Conservation (phyloP, 2,113 vertebrate genomes). For the Nibea albiflora region DNA sequence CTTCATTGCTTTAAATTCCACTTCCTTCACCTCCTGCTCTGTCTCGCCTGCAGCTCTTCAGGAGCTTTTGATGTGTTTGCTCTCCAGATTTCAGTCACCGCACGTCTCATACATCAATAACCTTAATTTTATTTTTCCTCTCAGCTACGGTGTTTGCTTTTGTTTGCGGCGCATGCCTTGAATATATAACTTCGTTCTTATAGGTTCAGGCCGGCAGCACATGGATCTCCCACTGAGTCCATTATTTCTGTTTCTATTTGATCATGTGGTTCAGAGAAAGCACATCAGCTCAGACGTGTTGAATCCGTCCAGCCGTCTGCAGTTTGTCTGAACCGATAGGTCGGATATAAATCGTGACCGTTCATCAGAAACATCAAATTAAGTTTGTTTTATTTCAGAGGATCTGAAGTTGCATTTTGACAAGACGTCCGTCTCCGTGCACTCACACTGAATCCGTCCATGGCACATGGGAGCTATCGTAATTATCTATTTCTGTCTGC, state of each 20-base stretch:
- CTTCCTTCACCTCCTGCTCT: neutral
- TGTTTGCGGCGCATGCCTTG: neutral
- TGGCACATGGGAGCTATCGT: neutral
- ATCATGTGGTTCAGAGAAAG: neutral
- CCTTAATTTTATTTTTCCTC: neutral
- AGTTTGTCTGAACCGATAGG: neutral
- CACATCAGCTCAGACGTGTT: neutral
- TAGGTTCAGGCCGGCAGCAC: neutral
- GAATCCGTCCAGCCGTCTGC: neutral
- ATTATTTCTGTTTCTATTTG: neutral
- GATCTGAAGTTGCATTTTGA: too few relatives aligned
- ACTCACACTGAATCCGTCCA: too few relatives aligned
- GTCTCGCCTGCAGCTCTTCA: neutral
- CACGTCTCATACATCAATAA: constrained; percentile 14
- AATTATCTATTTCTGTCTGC: neutral
- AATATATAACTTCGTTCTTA: constrained; percentile 4
- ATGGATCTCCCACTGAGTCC: neutral
- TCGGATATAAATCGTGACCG: neutral
- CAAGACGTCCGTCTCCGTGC: too few relatives aligned
- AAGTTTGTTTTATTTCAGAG: too few relatives aligned
- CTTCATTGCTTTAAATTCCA: neutral
- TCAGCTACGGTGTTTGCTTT: neutral
- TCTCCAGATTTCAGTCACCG: neutral
- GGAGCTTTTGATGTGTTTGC: neutral
- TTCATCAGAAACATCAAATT: too few relatives aligned